These are phyloP conservation scores for Torymus tubicola DNA, from an alignment of 2,888 invertebrate genomes.

Conservation along the genomic window DNA sequence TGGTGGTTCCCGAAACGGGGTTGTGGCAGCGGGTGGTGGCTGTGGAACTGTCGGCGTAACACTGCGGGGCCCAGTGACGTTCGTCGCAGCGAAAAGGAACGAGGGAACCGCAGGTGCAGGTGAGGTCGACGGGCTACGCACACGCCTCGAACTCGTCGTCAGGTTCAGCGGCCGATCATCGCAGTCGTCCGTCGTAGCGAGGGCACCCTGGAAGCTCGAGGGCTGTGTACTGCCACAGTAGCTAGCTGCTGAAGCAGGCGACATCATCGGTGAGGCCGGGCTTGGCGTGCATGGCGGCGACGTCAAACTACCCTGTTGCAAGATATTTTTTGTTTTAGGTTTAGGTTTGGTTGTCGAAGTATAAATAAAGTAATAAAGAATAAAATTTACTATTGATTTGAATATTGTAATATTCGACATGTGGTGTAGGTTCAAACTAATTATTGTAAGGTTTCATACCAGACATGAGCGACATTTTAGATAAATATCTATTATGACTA, in stretches of 20 bases:
- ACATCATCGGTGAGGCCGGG: constrained; percentile 65
- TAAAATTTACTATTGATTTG: no score
- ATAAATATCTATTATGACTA: no score
- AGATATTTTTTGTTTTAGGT: no score
- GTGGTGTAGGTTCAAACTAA: no score
- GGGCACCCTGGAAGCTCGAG: constrained; percentile 35
- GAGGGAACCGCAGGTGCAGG: constrained; percentile 45
- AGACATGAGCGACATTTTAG: no score
- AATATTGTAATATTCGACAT: no score
- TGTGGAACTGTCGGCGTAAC: constrained; percentile 16
- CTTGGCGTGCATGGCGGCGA: constrained; percentile 66
- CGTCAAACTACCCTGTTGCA: constrained; percentile 62
- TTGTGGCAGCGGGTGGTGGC: constrained; percentile 52
- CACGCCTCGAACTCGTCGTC: constrained; percentile 65
- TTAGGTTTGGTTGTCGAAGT: no score
- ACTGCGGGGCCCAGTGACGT: not conserved
- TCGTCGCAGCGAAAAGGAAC: constrained; percentile 13
- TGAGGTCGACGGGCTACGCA: constrained; percentile 63
- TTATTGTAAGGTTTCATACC: no score
- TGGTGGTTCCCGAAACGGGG: constrained; percentile 65
- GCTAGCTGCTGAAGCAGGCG: constrained; percentile 63
- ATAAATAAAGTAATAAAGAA: no score
- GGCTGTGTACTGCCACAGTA: constrained; percentile 38
- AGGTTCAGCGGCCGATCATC: constrained; percentile 75
- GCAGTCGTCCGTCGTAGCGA: constrained; percentile 33